Base-by-base conservation (phyloP, 2,797 vertebrate genomes). In the Capromys pilorides region DNA sequence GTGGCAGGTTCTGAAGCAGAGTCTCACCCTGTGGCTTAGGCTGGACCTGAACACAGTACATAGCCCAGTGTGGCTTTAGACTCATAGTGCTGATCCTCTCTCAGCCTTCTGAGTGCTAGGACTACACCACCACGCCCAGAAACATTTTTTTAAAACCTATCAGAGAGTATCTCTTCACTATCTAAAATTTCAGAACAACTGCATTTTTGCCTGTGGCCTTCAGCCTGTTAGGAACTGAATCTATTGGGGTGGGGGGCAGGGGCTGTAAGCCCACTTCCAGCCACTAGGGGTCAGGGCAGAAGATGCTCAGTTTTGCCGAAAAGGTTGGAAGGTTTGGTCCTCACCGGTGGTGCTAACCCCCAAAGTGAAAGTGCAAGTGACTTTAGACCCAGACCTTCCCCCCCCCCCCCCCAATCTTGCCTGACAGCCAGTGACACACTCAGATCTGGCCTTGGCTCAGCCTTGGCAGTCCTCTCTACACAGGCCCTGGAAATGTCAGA, bases 131-230 rank as follows among this genome's bases (percentile, higher is more conserved):
- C 39, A 28, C 12, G 6, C 73, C 41, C 73, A 71, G 67, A 39
- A 75, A 22, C n/a, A 33, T 39, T 80, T 80, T 79, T 16, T 33
- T 16, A 73, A 85, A 93, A 75, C 9, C 49, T 33, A 0, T 61
- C 33, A 87, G 28, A 87, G 78, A 85, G 66, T n/a, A 69, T 86
- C 33, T 78, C 33, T 86, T 86, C 51, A 71, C 51, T 93, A 54
- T n/a, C 57, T 66, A 39, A 77, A 51, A 73, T 90, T 73, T 78
- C 18, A 16, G 75, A 49, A 84, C 33, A 12, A 33, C 66, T 75
- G 59, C 31, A 39, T 91, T 85, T 93, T 93, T 88, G 41, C n/a
- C 51, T 90, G 36, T 62, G 24, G 61, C 57, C 26, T n/a, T 64
- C 92, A 77, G 36, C 61, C 51, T 33, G 77, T 67, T 39, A 36